Percentiles rank a stretch among this genome's conserved stretches.
phyloP scores from a whole-genome alignment of 2,888 invertebrate genomes.

The Cosmorhoe ocellata region DNA sequence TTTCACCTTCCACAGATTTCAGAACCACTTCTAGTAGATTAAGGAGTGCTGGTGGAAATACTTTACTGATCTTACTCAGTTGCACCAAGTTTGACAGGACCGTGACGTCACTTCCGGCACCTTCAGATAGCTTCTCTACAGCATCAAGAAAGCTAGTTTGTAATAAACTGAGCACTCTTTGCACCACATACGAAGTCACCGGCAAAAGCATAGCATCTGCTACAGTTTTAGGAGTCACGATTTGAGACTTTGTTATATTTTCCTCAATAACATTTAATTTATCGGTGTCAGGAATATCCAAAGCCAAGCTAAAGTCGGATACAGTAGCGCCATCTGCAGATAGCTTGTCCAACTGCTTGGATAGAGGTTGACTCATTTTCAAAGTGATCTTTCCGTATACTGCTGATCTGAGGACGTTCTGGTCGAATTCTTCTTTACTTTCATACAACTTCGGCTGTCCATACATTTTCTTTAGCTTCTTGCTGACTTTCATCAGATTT shows the following conservation, averaged over 20 bases:
- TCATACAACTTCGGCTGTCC: constrained; percentile 67
- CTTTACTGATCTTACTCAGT: constrained; percentile 47
- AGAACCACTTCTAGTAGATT: constrained; percentile 55
- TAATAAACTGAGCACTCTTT: constrained; percentile 58
- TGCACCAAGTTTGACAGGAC: constrained; percentile 42
- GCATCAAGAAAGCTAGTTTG: constrained; percentile 48
- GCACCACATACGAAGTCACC: constrained; percentile 77
- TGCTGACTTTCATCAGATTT: constrained; percentile 56
- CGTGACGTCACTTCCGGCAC: constrained; percentile 23
- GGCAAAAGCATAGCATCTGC: constrained; percentile 76
- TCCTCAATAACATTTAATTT: constrained; percentile 43
- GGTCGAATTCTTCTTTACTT: constrained; percentile 52
- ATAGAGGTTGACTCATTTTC: constrained; percentile 56
- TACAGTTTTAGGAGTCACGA: constrained; percentile 26
- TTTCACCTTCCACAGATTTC: constrained; percentile 40
- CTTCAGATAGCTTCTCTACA: constrained; percentile 30
- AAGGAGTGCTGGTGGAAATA: constrained; percentile 55
- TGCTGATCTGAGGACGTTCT: constrained; percentile 43
- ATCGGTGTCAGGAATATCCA: constrained; percentile 55
- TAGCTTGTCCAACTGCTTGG: constrained; percentile 53
- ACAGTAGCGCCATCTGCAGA: constrained; percentile 37
- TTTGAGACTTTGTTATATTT: constrained; percentile 40
- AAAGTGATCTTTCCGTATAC: constrained; percentile 52
- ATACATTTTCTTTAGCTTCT: constrained; percentile 64
- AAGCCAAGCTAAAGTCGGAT: constrained; percentile 48